These are phyloP conservation scores for Eupsilia transversa DNA, from an alignment of 2,888 invertebrate genomes.

Conservation along the genomic window DNA sequence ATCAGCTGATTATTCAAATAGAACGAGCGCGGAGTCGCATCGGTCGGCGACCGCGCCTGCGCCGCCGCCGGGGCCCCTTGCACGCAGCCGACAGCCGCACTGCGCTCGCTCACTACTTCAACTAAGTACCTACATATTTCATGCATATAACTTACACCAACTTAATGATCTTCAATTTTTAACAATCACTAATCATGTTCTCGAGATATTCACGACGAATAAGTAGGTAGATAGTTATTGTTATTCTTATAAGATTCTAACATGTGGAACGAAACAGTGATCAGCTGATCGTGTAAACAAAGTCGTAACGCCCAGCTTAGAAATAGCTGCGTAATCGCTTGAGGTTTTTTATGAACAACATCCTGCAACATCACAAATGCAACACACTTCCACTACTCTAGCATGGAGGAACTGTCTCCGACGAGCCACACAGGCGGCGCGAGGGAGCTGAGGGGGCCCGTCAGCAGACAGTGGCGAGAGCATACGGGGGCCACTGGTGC, in stretches of 20 bases:
- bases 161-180: slow-evolving; percentile 43
- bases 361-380: slow-evolving; percentile 59
- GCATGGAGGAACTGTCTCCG: slow-evolving; percentile 37
- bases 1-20: slow-evolving; percentile 91
- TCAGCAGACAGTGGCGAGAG: slow-evolving; percentile 74
- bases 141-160: slow-evolving; percentile 49
- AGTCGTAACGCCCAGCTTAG: slow-evolving; percentile 66
- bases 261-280: slow-evolving; percentile 74
- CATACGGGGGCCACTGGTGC: slow-evolving; percentile 81
- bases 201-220: slow-evolving; percentile 24
- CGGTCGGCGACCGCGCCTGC: slow-evolving; percentile 83
- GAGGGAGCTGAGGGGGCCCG: slow-evolving; percentile 50
- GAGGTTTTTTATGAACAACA: slow-evolving; percentile 48
- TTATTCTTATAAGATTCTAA: slow-evolving; percentile 80
- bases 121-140: slow-evolving; percentile 48
- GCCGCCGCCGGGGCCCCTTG: slow-evolving; percentile 61
- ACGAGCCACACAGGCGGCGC: slow-evolving; percentile 37
- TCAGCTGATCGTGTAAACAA: slow-evolving; percentile 90
- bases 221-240: slow-evolving; percentile 37
- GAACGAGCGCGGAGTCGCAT: slow-evolving; percentile 83
- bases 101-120: slow-evolving; percentile 53
- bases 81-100: slow-evolving; percentile 33
- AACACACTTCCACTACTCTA: slow-evolving; percentile 54
- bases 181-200: slow-evolving; percentile 28
- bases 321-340: slow-evolving; percentile 54